Evolutionary conservation across 2,888 invertebrate genomes (phyloP).

Genomic region (Melinopterus prodromus): DNA sequence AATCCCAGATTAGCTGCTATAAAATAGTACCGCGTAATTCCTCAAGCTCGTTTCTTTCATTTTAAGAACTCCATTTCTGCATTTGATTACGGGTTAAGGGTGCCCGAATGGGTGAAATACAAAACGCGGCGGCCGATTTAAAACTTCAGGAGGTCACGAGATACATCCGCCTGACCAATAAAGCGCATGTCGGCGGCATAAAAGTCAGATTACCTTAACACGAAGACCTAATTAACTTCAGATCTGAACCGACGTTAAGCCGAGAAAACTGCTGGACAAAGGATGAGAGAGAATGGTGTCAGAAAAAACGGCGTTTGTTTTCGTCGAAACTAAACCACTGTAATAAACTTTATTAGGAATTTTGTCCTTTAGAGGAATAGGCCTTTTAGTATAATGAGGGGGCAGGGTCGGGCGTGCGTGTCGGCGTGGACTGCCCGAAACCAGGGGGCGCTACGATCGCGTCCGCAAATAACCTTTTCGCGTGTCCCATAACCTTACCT

Average conservation of each 20-base stretch:
- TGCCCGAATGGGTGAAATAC: neutral
- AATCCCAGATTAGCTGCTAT: neutral
- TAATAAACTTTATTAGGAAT: constrained; percentile 52
- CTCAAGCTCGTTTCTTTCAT: neutral
- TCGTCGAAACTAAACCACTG: constrained; percentile 36
- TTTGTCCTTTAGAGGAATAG: constrained; percentile 50
- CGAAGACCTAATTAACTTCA: neutral
- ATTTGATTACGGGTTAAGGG: neutral
- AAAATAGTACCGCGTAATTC: neutral
- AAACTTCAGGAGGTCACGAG: neutral
- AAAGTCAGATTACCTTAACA: neutral
- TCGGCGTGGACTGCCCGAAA: neutral
- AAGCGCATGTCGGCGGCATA: neutral
- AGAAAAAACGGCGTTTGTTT: constrained; percentile 22
- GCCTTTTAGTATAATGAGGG: constrained; percentile 55
- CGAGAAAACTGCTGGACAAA: neutral
- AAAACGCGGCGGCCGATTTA: neutral
- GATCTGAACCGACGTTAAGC: neutral
- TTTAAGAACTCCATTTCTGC: neutral
- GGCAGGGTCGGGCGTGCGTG: constrained; percentile 42
- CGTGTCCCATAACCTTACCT: neutral
- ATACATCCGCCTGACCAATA: neutral
- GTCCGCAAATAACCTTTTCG: neutral
- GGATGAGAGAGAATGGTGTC: neutral
- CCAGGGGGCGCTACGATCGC: neutral